A percentile compares a stretch with the other conserved stretches of the same genome.
Evolutionary conservation across 92 coral and sea anemone genomes (phyloP).

Genomic region (Bergia sp.): DNA sequence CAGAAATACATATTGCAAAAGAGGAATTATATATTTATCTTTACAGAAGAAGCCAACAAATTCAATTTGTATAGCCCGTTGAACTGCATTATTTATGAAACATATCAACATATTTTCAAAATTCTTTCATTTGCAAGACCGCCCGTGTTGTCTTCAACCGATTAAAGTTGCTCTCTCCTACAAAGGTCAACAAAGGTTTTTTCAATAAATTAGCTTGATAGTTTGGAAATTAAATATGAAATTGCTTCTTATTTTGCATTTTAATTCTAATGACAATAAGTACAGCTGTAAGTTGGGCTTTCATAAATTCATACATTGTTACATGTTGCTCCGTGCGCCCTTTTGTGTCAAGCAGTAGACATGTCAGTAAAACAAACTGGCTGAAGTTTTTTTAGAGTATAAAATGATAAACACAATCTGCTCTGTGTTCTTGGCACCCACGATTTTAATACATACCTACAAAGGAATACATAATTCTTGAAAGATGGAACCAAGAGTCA

Average conservation of each 20-base stretch:
- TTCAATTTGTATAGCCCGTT: not conserved
- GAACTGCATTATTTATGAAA: not conserved
- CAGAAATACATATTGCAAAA: not conserved
- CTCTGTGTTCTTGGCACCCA: not conserved
- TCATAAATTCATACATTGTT: too few relatives aligned
- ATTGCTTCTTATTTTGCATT: not conserved
- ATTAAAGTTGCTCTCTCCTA: not conserved
- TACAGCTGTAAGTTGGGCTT: too few relatives aligned
- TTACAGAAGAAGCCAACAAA: not conserved
- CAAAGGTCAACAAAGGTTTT: not conserved
- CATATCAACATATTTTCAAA: not conserved
- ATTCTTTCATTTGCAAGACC: not conserved
- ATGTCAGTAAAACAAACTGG: not conserved
- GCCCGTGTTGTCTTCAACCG: not conserved
- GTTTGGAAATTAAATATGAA: not conserved
- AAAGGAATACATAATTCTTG: too few relatives aligned
- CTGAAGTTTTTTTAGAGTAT: not conserved
- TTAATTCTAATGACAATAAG: too few relatives aligned
- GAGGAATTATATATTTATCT: not conserved
- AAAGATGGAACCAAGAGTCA: too few relatives aligned
- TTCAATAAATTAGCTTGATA: constrained; percentile 1
- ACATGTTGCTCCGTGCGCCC: too few relatives aligned
- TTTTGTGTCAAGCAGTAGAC: too few relatives aligned
- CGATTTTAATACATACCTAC: not conserved
- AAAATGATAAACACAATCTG: not conserved